A percentile compares a stretch with the other conserved stretches of the same genome.
Conservation (phyloP, 1,140 invertebrate genomes). For the Homalodisca vitripennis region DNA sequence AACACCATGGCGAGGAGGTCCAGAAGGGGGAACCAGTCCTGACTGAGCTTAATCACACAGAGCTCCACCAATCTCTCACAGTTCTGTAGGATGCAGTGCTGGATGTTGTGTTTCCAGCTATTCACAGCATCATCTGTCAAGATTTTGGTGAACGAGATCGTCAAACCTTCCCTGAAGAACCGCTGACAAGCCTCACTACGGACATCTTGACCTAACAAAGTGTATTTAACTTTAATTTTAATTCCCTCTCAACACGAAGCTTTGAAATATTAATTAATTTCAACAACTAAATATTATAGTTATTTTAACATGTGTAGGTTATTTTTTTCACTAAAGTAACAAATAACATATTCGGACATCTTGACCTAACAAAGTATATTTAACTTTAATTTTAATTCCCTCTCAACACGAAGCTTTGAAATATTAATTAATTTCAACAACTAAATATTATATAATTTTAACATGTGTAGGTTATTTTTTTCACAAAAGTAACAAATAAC, state of each 20-base stretch:
- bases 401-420: too few relatives aligned
- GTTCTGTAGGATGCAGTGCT: slow-evolving; percentile 92
- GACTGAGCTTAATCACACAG: slow-evolving; percentile 84
- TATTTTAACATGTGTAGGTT: too few relatives aligned
- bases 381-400: not conserved
- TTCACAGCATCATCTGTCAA: slow-evolving; percentile 97
- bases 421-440: too few relatives aligned
- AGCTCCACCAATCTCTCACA: slow-evolving; percentile 90
- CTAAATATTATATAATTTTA: too few relatives aligned
- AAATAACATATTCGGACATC: too few relatives aligned
- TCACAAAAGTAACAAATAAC: too few relatives aligned
- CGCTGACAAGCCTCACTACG: slow-evolving; percentile 89
- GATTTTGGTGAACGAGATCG: slow-evolving; percentile 95
- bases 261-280: too few relatives aligned
- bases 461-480: not conserved
- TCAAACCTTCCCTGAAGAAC: slow-evolving; percentile 93
- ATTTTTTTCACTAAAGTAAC: too few relatives aligned
- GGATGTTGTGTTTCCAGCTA: slow-evolving; percentile 97
- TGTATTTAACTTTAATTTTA: slow-evolving; percentile 19
- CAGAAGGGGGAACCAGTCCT: slow-evolving; percentile 92
- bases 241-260: too few relatives aligned
- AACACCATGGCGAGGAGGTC: slow-evolving; percentile 92
- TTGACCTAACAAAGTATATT: slow-evolving; percentile 59
- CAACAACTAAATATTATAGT: too few relatives aligned
- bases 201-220: slow-evolving; percentile 74